phyloP scores from a whole-genome alignment of 2,888 invertebrate genomes.

The Pseudococcus longispinus region DNA sequence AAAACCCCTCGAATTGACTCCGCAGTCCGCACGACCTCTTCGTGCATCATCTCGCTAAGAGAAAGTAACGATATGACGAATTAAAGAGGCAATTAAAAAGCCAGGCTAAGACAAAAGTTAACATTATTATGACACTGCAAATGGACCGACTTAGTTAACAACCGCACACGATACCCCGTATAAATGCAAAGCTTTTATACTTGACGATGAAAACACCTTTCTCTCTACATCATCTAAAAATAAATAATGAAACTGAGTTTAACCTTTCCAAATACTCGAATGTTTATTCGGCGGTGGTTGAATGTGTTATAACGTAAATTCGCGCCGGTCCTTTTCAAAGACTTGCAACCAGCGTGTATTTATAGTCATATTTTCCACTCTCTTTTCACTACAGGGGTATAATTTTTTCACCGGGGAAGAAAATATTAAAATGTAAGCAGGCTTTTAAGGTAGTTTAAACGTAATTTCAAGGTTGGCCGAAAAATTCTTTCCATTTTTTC shows the following conservation, averaged over 20 bases:
- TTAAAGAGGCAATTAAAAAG: slow-evolving; percentile 23
- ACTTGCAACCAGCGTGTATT: background rate
- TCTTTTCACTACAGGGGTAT: no score
- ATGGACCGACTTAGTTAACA: slow-evolving; percentile 18
- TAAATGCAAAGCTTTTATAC: slow-evolving; percentile 20
- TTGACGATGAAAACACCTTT: slow-evolving; percentile 18
- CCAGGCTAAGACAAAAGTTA: background rate
- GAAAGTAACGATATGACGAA: background rate
- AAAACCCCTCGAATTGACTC: background rate
- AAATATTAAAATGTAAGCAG: background rate
- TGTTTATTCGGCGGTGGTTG: slow-evolving; percentile 24
- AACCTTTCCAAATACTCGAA: slow-evolving; percentile 19
- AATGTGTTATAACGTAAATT: background rate
- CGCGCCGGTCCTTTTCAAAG: background rate
- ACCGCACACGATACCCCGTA: background rate
- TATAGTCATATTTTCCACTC: background rate
- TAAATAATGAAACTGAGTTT: slow-evolving; percentile 21
- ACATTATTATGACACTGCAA: slow-evolving; percentile 18
- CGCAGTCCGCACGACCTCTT: background rate
- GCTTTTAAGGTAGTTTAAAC: background rate
- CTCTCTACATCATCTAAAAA: slow-evolving; percentile 21
- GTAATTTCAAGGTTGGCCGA: background rate
- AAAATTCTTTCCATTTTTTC: background rate
- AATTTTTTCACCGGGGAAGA: no score
- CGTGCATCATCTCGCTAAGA: background rate